Conservation (phyloP, 2,888 invertebrate genomes). For the Epsilonema sp. region DNA sequence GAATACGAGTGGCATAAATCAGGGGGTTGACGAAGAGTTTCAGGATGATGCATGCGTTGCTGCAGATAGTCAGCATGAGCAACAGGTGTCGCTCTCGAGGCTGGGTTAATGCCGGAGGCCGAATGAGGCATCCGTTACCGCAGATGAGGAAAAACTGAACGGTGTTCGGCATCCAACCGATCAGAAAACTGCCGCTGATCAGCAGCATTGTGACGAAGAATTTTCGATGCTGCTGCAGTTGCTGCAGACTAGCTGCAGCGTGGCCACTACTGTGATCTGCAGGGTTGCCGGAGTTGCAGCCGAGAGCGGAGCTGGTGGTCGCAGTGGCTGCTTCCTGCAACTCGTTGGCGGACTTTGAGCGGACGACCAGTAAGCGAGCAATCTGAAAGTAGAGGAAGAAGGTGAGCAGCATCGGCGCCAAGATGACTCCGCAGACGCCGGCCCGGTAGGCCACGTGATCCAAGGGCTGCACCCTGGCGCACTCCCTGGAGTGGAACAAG, state of each 20-base stretch:
- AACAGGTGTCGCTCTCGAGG: too few relatives aligned
- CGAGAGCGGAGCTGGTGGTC: too few relatives aligned
- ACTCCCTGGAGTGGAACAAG: neutral
- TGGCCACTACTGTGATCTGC: slow-evolving; percentile 33
- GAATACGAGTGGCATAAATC: neutral
- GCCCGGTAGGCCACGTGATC: neutral
- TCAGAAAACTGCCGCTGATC: slow-evolving; percentile 37
- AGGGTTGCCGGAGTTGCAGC: too few relatives aligned
- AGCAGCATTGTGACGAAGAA: slow-evolving; percentile 44
- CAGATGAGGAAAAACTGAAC: slow-evolving; percentile 40
- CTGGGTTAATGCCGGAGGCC: too few relatives aligned
- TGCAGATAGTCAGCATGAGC: neutral
- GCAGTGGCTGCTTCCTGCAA: too few relatives aligned
- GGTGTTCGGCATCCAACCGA: slow-evolving; percentile 44
- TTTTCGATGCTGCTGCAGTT: slow-evolving; percentile 27
- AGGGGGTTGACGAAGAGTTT: neutral
- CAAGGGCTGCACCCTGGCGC: neutral
- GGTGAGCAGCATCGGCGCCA: neutral
- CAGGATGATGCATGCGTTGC: neutral
- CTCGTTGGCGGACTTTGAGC: too few relatives aligned
- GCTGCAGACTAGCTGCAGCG: slow-evolving; percentile 32
- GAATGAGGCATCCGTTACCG: too few relatives aligned
- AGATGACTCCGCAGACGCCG: neutral
- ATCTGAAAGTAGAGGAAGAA: neutral
- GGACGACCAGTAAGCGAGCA: too few relatives aligned